Conservation (phyloP, 2,113 vertebrate genomes). For the Sprattus sprattus region DNA sequence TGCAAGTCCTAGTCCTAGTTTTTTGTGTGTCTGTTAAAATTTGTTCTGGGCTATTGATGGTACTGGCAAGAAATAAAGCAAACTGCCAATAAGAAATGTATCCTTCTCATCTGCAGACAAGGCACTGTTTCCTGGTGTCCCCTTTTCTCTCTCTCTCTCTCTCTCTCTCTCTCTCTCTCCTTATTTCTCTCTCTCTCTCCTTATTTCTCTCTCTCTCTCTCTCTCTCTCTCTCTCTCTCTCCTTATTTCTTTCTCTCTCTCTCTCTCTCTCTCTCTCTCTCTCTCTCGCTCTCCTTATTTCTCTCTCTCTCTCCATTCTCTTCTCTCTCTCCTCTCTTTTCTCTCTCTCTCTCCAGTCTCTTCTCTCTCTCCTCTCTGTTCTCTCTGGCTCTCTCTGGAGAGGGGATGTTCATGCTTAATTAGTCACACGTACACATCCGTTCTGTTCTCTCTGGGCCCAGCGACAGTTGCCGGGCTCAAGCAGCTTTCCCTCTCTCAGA, state of each 20-base stretch:
- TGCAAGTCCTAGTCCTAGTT: neutral
- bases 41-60: neutral
- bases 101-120: neutral
- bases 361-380: slow-evolving; percentile 3
- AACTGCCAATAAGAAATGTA: neutral
- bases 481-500: slow-evolving; percentile 49
- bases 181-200: slow-evolving; percentile 10
- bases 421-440: slow-evolving; percentile 48
- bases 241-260: no score
- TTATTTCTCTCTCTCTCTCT: slow-evolving; percentile 11
- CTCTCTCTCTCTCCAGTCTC: slow-evolving; percentile 1
- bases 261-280: slow-evolving; percentile 28
- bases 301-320: slow-evolving; percentile 20
- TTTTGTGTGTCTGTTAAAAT: neutral
- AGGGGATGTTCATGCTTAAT: slow-evolving; percentile 51
- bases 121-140: neutral
- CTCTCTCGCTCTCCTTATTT: neutral
- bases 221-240: slow-evolving; percentile 4
- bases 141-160: slow-evolving; percentile 6
- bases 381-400: slow-evolving; percentile 33
- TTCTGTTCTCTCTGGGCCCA: slow-evolving; percentile 43
- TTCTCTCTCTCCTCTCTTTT: neutral
- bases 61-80: neutral
- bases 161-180: slow-evolving; percentile 1
- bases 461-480: slow-evolving; percentile 37